phyloP scores from a whole-genome alignment of 2,888 invertebrate genomes.

The Eupithecia pulchellata region DNA sequence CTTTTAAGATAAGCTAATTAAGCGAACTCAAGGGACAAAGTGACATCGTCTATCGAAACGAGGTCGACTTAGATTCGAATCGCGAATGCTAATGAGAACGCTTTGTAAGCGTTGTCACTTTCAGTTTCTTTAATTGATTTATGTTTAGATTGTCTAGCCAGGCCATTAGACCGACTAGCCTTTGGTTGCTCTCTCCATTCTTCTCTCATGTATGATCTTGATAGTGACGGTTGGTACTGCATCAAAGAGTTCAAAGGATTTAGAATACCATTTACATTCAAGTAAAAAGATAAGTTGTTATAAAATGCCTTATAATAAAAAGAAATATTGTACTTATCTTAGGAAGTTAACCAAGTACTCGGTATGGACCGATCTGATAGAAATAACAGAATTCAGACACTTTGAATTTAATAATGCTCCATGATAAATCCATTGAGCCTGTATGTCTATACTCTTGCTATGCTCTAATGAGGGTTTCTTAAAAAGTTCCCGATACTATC shows the following conservation, averaged over 20 bases:
- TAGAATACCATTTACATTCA: not conserved
- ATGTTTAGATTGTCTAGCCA: conserved; percentile 59
- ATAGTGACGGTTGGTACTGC: not conserved
- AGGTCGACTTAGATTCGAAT: conserved; percentile 42
- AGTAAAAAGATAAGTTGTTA: not conserved
- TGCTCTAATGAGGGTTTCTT: not conserved
- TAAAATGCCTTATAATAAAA: not conserved
- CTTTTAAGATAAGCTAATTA: conserved; percentile 42
- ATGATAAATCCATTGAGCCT: not conserved
- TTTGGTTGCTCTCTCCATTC: conserved; percentile 11
- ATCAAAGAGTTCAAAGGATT: not conserved
- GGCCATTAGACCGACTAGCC: conserved; percentile 20
- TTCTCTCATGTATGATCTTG: conserved; percentile 10
- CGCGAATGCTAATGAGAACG: conserved; percentile 50
- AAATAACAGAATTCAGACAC: not conserved
- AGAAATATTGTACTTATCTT: not conserved
- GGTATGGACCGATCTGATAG: not conserved
- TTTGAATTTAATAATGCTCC: not conserved
- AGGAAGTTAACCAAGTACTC: not conserved
- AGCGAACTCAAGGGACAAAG: conserved; percentile 37
- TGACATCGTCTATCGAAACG: conserved; percentile 36
- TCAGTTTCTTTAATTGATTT: conserved; percentile 79
- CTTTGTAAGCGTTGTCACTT: conserved; percentile 60
- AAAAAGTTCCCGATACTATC: not conserved
- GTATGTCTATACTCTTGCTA: not conserved